Evolutionary conservation across 2,888 invertebrate genomes (phyloP).

Genomic region (Drosophila rellima): DNA sequence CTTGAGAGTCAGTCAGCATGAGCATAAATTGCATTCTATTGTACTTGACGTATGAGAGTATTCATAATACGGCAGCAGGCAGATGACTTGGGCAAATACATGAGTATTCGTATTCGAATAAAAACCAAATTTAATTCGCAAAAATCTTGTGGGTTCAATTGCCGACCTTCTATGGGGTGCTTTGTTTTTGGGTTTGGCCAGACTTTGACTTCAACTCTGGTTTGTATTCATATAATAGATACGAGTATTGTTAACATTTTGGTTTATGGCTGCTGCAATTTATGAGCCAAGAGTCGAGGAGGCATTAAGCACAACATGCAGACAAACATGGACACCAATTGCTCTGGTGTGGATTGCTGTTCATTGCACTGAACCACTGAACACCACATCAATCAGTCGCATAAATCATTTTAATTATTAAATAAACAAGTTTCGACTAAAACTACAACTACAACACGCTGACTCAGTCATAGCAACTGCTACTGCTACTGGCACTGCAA

Average conservation of each 20-base stretch:
- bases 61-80: slow-evolving; percentile 49
- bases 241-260: slow-evolving; percentile 64
- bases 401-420: slow-evolving; percentile 81
- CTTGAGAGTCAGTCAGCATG: slow-evolving; percentile 12
- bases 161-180: slow-evolving; percentile 56
- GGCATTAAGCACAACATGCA: slow-evolving; percentile 71
- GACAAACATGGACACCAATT: slow-evolving; percentile 66
- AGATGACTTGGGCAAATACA: slow-evolving; percentile 51
- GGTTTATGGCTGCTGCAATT: slow-evolving; percentile 66
- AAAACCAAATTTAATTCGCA: slow-evolving; percentile 30
- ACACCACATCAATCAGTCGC: slow-evolving; percentile 75
- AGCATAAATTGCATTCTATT: slow-evolving; percentile 46
- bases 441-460: slow-evolving; percentile 37
- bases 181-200: slow-evolving; percentile 51
- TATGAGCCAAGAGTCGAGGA: slow-evolving; percentile 51
- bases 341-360: slow-evolving; percentile 53
- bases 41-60: slow-evolving; percentile 18
- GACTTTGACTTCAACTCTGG: background rate
- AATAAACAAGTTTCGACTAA: slow-evolving; percentile 65
- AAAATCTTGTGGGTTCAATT: slow-evolving; percentile 40
- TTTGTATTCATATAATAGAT: slow-evolving; percentile 13
- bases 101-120: background rate
- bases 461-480: slow-evolving; percentile 43
- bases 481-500: background rate
- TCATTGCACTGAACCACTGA: slow-evolving; percentile 21